Conservation (phyloP, 2,113 vertebrate species). For the Speoplatyrhinus poulsoni region DNA sequence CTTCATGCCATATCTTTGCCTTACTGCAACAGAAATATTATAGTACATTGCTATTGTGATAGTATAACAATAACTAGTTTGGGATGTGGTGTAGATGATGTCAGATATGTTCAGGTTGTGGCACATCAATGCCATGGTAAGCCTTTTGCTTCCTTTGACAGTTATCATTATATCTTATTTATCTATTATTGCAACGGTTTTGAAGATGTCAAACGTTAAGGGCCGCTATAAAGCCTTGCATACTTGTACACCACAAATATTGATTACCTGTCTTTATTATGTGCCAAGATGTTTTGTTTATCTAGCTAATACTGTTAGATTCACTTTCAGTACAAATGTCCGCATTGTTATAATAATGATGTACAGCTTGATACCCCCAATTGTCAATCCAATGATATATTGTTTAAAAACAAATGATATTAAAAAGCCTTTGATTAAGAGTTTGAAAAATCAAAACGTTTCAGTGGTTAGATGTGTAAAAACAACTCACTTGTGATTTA, state of each 20-base stretch:
- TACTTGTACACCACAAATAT: constrained; percentile 58
- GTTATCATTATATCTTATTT: constrained; percentile 64
- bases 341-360: too few relatives aligned
- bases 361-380: too few relatives aligned
- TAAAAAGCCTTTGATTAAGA: too few relatives aligned
- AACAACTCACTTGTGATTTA: too few relatives aligned
- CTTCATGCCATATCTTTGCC: constrained; percentile 21
- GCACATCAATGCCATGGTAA: constrained; percentile 44
- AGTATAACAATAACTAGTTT: constrained; percentile 36
- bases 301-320: too few relatives aligned
- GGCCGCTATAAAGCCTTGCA: constrained; percentile 39
- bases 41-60: constrained; percentile 67
- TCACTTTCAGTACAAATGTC: too few relatives aligned
- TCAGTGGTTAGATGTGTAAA: too few relatives aligned
- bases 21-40: constrained; percentile 62
- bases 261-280: too few relatives aligned
- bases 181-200: constrained; percentile 49
- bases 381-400: too few relatives aligned
- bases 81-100: constrained; percentile 33
- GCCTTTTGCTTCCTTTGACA: constrained; percentile 53
- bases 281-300: too few relatives aligned
- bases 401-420: too few relatives aligned
- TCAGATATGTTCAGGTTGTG: not conserved
- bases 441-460: too few relatives aligned
- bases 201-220: constrained; percentile 46